Conservation (phyloP, 2,888 invertebrate genomes). For the Saturnia japonica region DNA sequence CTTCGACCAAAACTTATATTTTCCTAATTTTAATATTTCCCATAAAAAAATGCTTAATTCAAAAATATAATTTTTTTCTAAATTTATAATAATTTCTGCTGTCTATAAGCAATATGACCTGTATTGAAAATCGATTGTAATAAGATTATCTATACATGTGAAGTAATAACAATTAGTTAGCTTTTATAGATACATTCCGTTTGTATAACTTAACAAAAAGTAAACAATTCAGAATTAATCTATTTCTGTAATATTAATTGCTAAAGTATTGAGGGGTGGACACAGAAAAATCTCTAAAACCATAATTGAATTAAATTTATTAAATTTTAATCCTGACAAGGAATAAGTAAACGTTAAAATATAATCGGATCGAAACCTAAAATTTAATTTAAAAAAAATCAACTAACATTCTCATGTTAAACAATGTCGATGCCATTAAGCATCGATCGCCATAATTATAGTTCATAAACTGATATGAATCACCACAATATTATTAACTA, state of each 20-base stretch:
- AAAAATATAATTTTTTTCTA: too few species aligned
- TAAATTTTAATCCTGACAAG: background rate
- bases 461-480: constrained; percentile 7
- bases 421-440: background rate
- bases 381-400: background rate
- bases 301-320: background rate
- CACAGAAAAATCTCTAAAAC: too few species aligned
- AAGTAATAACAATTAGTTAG: too few species aligned
- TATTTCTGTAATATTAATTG: background rate
- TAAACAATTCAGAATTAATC: too few species aligned
- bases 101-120: too few species aligned
- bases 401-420: constrained; percentile 1
- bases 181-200: too few species aligned
- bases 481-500: background rate
- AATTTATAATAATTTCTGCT: too few species aligned
- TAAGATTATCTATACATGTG: too few species aligned
- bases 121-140: too few species aligned
- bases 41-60: background rate
- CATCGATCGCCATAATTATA: constrained; percentile 4
- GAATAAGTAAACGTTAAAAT: background rate
- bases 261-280: background rate
- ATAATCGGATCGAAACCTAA: background rate
- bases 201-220: too few species aligned
- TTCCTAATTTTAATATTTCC: background rate
- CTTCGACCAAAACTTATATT: background rate